Evolutionary conservation across 2,888 invertebrate genomes (phyloP), one percentile per base, ranked within the genome.

Genomic region (Sialis lutaria): DNA sequence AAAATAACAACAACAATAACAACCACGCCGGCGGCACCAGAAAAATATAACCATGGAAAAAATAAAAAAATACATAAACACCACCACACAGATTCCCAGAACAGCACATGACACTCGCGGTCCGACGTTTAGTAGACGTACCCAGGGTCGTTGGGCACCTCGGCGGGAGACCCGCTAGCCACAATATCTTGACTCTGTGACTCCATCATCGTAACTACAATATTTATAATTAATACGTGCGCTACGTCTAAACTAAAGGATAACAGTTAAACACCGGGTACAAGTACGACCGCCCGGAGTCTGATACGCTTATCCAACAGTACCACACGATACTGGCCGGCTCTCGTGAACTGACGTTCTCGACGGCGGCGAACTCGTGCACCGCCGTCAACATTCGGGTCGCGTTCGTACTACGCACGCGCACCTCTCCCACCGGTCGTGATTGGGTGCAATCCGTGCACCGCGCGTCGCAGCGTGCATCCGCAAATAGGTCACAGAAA

Each of bases 91-190:
- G 37, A 12, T 31, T 22, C 42, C 30, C 30, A 42, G 10, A 31
- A 31, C 10, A 30, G 42, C 31, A 42, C 42, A 42, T 22, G 30
- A 45, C 45, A 45, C 45, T 45, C 45, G 45, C 45, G 45, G 13
- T 33, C 12, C n/a, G 31, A n/a, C 12, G 12, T 43, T 33, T 12
- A 37, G 37, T n/a, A 37, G 37, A 61, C 73, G 68, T 82, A 90
- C 90, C 90, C 90, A 68, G 90, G 90, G 72, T 90, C 91, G 75
- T 91, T 91, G 69, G 89, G 85, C 70, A 87, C 87, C 74, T 90
- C 90, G 55, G 87, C 83, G 63, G 87, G 84, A 65, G 86, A 82
- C 65, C 80, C 79, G 65, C 80, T 80, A 56, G 73, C 70, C 58
- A 74, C 75, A 68, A 79, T 77, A 66, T 86, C 86, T 72, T 85